Evolutionary conservation across 2,113 vertebrate genomes (phyloP).

Genomic region (Anseranas semipalmata): DNA sequence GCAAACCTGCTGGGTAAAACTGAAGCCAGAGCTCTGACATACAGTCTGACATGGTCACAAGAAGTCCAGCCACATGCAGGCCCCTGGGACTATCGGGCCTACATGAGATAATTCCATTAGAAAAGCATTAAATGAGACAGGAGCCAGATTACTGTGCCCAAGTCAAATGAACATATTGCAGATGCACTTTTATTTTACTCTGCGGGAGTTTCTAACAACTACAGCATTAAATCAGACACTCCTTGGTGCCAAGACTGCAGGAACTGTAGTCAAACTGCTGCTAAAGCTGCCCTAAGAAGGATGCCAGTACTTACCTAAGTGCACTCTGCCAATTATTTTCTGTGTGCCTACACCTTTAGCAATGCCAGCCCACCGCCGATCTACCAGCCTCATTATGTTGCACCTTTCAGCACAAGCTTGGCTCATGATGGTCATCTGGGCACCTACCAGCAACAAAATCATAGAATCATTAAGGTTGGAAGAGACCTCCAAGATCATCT

Average conservation of each 20-base stretch:
- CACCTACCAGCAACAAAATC: conserved; percentile 80
- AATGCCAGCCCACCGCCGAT: conserved; percentile 96
- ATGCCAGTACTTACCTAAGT: conserved; percentile 83
- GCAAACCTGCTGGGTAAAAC: not conserved
- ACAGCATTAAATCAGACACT: not conserved
- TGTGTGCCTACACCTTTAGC: conserved; percentile 98
- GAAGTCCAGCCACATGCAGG: not conserved
- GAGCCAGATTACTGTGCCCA: not conserved
- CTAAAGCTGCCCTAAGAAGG: not conserved
- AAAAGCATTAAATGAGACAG: not conserved
- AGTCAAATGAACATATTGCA: not conserved
- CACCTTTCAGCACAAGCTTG: conserved; percentile 97
- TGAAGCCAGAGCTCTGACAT: not conserved
- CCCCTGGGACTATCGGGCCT: not conserved
- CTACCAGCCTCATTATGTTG: conserved; percentile 98
- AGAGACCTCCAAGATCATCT: no score
- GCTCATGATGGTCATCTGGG: conserved; percentile 99
- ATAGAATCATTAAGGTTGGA: no score
- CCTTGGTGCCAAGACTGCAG: rapidly evolving
- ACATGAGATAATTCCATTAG: not conserved
- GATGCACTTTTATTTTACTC: not conserved
- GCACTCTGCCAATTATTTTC: conserved; percentile 97
- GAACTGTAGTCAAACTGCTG: not conserved
- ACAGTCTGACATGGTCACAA: not conserved
- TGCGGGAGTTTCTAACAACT: not conserved